Conservation (phyloP, 64 coral and sea anemone genomes). For the Dendrophyllia cribrosa region DNA sequence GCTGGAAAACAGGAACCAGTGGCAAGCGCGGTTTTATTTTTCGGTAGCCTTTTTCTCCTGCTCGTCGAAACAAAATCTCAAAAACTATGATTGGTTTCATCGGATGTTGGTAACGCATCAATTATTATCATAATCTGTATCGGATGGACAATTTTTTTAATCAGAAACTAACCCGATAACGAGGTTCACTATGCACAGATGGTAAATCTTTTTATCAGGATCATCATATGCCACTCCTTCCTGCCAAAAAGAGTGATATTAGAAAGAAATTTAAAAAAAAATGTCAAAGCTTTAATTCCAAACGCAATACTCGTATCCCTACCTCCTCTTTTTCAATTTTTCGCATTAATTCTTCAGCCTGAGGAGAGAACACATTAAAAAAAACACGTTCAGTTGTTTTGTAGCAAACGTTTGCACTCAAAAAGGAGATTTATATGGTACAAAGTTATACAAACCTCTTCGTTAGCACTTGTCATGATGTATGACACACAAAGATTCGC, state of each 20-base stretch:
- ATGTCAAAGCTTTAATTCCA: background rate
- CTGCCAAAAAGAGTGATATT: constrained; percentile 14
- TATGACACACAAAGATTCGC: constrained; percentile 99
- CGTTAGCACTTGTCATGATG: constrained; percentile 98
- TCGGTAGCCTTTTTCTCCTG: too few species aligned
- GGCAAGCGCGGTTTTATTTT: too few species aligned
- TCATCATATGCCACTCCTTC: constrained; percentile 99
- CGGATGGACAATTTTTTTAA: too few species aligned
- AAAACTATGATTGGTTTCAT: too few species aligned
- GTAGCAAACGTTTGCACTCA: too few species aligned
- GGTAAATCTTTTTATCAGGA: constrained; percentile 98
- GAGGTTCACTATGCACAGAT: constrained; percentile 93
- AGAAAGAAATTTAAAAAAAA: background rate
- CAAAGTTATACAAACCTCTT: constrained; percentile 83
- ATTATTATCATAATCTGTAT: too few species aligned
- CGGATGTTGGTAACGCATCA: too few species aligned
- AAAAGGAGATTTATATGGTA: background rate
- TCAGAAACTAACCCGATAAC: constrained; percentile 87
- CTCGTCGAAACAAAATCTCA: too few species aligned
- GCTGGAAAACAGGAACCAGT: too few species aligned
- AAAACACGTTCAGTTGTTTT: background rate
- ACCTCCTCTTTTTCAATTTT: constrained; percentile 99
- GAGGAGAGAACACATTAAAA: constrained; percentile 2
- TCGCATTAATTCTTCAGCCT: constrained; percentile 99
- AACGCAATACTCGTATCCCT: background rate